These are phyloP conservation scores for Elgaria multicarinata DNA, from an alignment of 2,113 vertebrate species.

Conservation along the genomic window DNA sequence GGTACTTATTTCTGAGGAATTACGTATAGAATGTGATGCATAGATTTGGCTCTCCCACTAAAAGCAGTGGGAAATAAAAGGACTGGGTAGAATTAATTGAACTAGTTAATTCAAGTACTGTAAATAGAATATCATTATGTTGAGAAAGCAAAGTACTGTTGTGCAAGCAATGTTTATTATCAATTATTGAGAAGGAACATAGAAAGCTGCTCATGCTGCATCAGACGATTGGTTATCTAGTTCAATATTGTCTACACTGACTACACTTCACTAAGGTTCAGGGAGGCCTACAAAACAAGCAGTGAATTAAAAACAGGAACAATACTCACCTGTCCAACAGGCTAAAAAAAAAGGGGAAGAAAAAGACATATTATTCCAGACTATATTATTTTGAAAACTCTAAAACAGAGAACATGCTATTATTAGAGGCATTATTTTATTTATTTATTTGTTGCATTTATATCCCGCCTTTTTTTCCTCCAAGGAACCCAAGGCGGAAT, in stretches of 20 bases:
- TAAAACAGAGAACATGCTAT: slow-evolving; percentile 4
- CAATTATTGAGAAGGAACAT: neutral
- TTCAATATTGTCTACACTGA: neutral
- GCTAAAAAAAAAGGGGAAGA: slow-evolving; percentile 56
- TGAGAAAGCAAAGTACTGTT: neutral
- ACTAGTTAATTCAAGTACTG: neutral
- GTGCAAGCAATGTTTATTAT: neutral
- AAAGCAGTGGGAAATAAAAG: neutral
- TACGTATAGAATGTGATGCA: neutral
- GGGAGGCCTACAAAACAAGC: neutral
- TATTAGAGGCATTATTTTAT: neutral
- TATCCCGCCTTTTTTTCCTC: too few species aligned
- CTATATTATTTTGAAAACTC: neutral
- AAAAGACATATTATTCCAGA: slow-evolving; percentile 40
- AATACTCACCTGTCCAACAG: slow-evolving; percentile 62
- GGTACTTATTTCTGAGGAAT: neutral
- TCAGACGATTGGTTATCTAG: too few species aligned
- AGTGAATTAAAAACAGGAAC: neutral
- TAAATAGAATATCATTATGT: neutral
- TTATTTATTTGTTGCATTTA: too few species aligned
- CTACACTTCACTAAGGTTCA: neutral
- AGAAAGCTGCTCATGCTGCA: too few species aligned
- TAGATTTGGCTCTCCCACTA: neutral
- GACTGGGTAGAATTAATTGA: neutral
- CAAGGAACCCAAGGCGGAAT: too few species aligned